Evolutionary conservation across 1,140 invertebrate genomes (phyloP).

Genomic region (Macrocentrus cingulum): DNA sequence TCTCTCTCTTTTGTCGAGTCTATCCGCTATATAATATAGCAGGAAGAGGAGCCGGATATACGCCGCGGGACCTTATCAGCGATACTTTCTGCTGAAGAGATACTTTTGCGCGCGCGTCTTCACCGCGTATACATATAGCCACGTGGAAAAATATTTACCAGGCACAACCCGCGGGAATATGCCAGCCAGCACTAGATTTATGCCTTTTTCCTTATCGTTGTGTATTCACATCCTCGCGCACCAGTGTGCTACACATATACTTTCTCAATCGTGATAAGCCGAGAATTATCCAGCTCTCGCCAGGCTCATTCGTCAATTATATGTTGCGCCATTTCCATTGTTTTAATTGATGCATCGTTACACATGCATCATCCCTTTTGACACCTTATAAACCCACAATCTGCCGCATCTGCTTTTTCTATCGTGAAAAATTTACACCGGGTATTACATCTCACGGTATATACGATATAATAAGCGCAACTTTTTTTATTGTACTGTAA

Average conservation of each 20-base stretch:
- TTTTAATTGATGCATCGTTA: constrained; percentile 22
- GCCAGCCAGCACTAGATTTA: constrained; percentile 22
- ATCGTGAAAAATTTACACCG: no score
- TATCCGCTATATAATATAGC: background rate
- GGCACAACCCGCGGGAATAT: constrained; percentile 11
- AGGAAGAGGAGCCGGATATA: constrained; percentile 15
- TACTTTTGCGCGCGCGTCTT: constrained; percentile 19
- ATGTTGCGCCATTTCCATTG: constrained; percentile 12
- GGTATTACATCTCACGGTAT: no score
- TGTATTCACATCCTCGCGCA: constrained; percentile 12
- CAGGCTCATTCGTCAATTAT: constrained; percentile 24
- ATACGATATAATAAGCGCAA: no score
- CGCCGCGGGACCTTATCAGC: constrained; percentile 16
- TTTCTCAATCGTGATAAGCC: constrained; percentile 15
- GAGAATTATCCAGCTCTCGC: constrained; percentile 20
- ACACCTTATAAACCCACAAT: no score
- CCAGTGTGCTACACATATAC: background rate
- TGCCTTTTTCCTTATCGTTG: constrained; percentile 30
- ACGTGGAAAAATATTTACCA: constrained; percentile 20
- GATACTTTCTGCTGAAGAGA: constrained; percentile 27
- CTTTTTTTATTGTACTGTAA: no score
- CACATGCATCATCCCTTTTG: background rate
- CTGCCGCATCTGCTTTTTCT: no score
- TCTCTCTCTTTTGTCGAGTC: background rate
- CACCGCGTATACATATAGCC: constrained; percentile 10